Base-by-base conservation (phyloP, 2,797 vertebrate genomes). In the Enteromius thamalakanensis region DNA sequence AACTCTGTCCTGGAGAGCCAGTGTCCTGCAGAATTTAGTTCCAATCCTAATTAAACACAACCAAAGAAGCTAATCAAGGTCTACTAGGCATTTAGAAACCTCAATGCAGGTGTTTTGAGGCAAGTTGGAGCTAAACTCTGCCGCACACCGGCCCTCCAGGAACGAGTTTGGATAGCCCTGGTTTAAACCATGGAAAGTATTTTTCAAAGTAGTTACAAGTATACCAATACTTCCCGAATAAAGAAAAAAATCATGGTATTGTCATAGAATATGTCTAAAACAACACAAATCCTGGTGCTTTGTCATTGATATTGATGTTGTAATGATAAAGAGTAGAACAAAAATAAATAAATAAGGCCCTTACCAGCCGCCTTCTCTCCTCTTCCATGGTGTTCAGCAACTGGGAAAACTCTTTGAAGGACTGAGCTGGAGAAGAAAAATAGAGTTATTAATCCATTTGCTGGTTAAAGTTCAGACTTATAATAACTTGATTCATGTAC, bases 351-450 rank as follows among this genome's bases (percentile, higher is more conserved):
- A 26, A 26, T 26, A n/a, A 58, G 10, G 47, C 80, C 85, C 97
- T 96, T 93, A 99, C 98, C 95, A 98, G 90, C 81, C 97, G 94
- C 78, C 96, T 94, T 86, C 98, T 95, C 90, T 98, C 97, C 85
- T 99, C 98, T 93, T 98, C 97, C 72, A 99, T 96, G 0, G 97
- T 97, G 88, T 94, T 98, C 76, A 98, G 90, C 76, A 98, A 95
- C 82, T 97, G 95, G 80, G 97, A 97, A 90, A 98, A 98, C 90
- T 99, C 97, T 91, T 98, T 98, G 89, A 99, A 93, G 5, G 97
- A 99, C 89, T 98, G 97, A 79, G 97, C 97, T 98, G 90, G 87
- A 94, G 78, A 75, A 94, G 87, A 88, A 15, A 42, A 78, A 79
- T 42, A 11, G 14, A 83, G 65, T 79, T 69, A 84, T 84, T 58